A percentile compares a stretch with the other conserved stretches of the same genome.
Conservation (phyloP, 2,888 invertebrate species). For the Ferrisia virgata region DNA sequence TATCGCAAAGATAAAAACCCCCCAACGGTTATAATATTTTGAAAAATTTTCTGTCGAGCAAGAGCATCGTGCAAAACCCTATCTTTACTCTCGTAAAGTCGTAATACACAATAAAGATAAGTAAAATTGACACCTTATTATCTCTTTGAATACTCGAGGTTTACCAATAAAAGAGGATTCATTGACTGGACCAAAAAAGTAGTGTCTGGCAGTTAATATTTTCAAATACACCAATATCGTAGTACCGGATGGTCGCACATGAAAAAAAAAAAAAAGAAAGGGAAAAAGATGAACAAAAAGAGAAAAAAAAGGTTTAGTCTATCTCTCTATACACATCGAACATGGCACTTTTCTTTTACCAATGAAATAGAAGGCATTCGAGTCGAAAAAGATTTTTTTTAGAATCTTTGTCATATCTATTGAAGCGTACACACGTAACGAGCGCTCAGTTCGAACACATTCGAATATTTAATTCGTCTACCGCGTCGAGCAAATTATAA, state of each 20-base stretch:
- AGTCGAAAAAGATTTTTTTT: not conserved
- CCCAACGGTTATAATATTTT: not conserved
- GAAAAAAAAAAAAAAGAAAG: not conserved
- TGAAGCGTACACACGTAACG: not conserved
- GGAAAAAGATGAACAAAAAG: no score
- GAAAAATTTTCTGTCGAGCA: not conserved
- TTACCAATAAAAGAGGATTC: not conserved
- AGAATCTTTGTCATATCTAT: not conserved
- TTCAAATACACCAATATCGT: not conserved
- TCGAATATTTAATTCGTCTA: not conserved
- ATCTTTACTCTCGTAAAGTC: not conserved
- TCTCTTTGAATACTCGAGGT: not conserved
- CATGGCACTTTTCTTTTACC: not conserved
- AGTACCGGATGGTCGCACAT: not conserved
- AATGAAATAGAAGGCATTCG: not conserved
- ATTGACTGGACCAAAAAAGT: not conserved
- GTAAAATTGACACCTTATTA: not conserved
- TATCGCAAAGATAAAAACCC: no score
- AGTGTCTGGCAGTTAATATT: not conserved
- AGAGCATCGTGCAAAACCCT: not conserved
- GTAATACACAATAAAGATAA: not conserved
- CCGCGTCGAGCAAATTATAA: not conserved
- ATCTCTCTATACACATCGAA: no score
- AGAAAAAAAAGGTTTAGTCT: not conserved
- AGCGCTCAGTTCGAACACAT: not conserved